Conservation (phyloP, 2,797 vertebrate species). For the Allobates femoralis region DNA sequence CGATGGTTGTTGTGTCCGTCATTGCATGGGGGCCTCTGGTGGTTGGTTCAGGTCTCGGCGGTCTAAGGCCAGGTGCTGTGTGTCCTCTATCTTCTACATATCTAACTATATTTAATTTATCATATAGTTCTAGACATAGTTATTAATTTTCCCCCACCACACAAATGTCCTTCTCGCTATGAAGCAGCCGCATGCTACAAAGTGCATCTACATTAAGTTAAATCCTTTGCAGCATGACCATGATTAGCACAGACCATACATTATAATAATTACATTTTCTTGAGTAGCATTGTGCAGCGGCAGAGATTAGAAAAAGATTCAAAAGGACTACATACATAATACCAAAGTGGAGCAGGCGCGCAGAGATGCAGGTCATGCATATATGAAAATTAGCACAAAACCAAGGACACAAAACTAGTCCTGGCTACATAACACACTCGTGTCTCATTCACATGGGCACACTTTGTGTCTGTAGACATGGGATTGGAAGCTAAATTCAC, state of each 20-base stretch:
- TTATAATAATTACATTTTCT: slow-evolving; percentile 30
- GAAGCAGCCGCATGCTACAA: neutral
- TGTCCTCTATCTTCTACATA: neutral
- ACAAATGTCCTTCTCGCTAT: neutral
- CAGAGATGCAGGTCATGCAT: neutral
- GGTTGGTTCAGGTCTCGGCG: no score
- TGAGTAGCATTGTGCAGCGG: neutral
- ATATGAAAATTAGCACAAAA: neutral
- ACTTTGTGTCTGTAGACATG: no score
- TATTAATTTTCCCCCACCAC: neutral
- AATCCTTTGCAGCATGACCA: neutral
- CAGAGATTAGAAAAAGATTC: neutral
- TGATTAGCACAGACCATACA: neutral
- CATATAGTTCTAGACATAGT: neutral
- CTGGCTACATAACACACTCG: neutral
- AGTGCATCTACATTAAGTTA: neutral
- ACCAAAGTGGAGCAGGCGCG: neutral
- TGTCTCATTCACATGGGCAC: neutral
- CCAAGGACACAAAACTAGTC: neutral
- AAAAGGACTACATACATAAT: neutral
- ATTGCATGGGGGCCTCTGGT: no score
- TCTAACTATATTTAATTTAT: neutral
- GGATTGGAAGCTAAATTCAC: no score
- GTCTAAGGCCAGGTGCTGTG: no score
- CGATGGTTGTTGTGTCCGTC: no score